Conservation (phyloP, 1,140 invertebrate genomes). For the Diorhabda sublineata region DNA sequence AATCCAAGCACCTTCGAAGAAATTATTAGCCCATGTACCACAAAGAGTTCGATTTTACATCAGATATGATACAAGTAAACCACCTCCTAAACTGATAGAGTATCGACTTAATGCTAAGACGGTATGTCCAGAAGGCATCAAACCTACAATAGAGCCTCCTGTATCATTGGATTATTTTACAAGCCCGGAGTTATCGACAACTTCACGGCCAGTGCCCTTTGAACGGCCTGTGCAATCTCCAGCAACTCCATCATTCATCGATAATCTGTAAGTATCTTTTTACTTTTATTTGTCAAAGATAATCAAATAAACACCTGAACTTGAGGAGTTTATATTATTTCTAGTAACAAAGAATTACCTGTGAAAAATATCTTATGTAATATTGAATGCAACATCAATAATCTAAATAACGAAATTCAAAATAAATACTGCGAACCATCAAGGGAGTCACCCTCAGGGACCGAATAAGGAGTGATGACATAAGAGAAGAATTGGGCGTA, state of each 20-base stretch:
- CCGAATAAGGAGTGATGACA: no score
- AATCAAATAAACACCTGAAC: no score
- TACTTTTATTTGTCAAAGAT: background rate
- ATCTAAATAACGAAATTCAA: no score
- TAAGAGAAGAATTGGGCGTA: no score
- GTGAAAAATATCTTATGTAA: no score
- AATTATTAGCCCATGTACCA: constrained; percentile 34
- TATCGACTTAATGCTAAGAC: constrained; percentile 40
- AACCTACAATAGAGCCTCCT: constrained; percentile 31
- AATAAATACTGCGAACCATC: no score
- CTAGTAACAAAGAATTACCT: no score
- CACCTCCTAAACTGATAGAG: constrained; percentile 32
- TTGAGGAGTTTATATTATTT: no score
- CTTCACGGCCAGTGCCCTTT: background rate
- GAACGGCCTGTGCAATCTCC: background rate
- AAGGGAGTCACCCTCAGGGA: no score
- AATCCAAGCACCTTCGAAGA: constrained; percentile 40
- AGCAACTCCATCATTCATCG: background rate
- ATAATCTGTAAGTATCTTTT: constrained; percentile 10
- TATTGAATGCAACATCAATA: no score
- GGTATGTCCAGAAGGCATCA: constrained; percentile 36
- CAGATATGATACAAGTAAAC: constrained; percentile 37
- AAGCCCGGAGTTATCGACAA: constrained; percentile 19
- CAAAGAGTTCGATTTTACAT: constrained; percentile 41
- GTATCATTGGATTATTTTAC: constrained; percentile 27